phyloP scores from a whole-genome alignment of 2,888 invertebrate species.

The Suillia variegata region DNA sequence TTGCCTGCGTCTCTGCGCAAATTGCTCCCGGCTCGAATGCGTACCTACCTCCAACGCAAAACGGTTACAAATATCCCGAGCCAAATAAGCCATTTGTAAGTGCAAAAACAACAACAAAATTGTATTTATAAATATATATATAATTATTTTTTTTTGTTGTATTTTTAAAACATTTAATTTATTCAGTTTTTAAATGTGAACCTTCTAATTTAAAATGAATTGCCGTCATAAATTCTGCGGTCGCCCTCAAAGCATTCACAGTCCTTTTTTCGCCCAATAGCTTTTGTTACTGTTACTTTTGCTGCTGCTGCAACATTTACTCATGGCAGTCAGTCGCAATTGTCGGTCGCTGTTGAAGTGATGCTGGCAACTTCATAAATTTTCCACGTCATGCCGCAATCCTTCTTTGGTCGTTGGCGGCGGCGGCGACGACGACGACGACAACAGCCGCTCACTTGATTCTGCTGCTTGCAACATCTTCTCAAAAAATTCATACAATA shows the following conservation, averaged over 20 bases:
- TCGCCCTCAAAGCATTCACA: neutral
- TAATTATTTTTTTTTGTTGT: no score
- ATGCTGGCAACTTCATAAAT: neutral
- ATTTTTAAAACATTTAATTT: neutral
- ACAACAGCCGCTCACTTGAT: neutral
- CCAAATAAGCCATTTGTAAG: slow-evolving; percentile 63
- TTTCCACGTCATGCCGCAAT: neutral
- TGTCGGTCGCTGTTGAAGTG: no score
- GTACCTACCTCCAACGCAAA: slow-evolving; percentile 73
- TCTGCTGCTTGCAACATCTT: neutral
- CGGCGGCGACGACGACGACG: neutral
- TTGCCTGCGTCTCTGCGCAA: slow-evolving; percentile 53
- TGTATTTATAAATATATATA: neutral
- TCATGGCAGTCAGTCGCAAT: neutral
- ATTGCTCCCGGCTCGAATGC: slow-evolving; percentile 70
- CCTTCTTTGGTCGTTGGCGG: neutral
- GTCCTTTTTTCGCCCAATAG: neutral
- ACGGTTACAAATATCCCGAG: slow-evolving; percentile 76
- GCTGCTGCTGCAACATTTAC: neutral
- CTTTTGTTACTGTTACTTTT: neutral
- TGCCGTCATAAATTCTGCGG: neutral
- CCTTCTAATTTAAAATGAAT: no score
- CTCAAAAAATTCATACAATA: no score
- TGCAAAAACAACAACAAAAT: no score
- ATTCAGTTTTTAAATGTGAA: neutral